phyloP scores from a whole-genome alignment of 2,797 vertebrate genomes.

The Nasua narica region DNA sequence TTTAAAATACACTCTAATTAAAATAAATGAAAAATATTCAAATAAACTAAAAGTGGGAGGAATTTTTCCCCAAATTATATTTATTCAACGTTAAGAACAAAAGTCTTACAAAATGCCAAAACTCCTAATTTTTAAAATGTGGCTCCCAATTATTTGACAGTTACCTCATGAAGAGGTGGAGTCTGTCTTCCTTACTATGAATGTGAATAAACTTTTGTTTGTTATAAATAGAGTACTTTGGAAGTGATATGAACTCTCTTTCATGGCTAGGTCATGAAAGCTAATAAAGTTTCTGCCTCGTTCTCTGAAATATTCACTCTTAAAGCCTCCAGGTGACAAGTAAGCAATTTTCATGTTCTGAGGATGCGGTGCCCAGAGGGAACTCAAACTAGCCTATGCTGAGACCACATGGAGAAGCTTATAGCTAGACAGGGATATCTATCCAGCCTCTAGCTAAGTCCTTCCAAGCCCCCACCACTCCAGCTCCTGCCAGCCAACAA shows the following conservation, averaged over 20 bases:
- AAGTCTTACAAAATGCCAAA: background rate
- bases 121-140: background rate
- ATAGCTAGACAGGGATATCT: background rate
- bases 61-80: background rate
- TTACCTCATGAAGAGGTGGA: background rate
- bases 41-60: background rate
- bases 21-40: background rate
- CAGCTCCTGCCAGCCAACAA: background rate
- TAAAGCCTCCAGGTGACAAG: background rate
- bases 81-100: background rate
- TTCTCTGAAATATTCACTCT: background rate
- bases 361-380: background rate
- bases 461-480: accelerated
- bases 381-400: background rate
- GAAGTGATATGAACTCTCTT: background rate
- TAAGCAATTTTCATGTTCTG: background rate
- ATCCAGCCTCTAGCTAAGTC: no score
- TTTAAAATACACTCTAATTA: background rate
- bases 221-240: background rate
- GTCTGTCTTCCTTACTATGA: background rate
- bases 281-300: background rate
- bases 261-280: background rate
- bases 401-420: background rate
- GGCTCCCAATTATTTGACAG: background rate
- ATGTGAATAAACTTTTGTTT: background rate